Conservation (phyloP, 2,797 vertebrate genomes). For the Semaprochilodus insignis region DNA sequence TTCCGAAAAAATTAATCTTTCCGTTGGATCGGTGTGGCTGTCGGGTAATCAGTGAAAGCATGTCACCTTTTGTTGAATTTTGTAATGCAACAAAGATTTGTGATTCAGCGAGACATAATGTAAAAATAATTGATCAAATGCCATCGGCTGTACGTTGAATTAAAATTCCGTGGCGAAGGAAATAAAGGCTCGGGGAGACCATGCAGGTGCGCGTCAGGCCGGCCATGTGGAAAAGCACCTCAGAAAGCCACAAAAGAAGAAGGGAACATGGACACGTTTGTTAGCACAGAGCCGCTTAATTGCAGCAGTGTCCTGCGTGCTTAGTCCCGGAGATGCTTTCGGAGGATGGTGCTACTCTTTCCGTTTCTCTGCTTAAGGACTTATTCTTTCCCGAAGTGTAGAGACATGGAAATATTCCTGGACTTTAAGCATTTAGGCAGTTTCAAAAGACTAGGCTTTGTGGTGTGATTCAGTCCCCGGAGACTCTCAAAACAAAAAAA, state of each 20-base stretch:
- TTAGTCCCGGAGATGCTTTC: neutral
- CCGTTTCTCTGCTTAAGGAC: neutral
- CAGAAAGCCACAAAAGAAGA: constrained; percentile 7
- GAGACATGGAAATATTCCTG: neutral
- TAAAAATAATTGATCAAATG: constrained; percentile 63
- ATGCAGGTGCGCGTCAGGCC: constrained; percentile 73
- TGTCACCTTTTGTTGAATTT: constrained; percentile 74
- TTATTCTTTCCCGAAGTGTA: neutral
- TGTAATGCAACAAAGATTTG: constrained; percentile 63
- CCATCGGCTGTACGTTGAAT: constrained; percentile 61
- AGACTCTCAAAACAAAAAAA: neutral
- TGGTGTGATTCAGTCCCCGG: neutral
- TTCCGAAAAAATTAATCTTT: constrained; percentile 39
- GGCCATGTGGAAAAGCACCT: constrained; percentile 61
- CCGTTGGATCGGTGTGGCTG: constrained; percentile 28
- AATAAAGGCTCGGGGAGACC: constrained; percentile 64
- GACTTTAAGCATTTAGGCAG: neutral
- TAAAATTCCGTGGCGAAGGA: constrained; percentile 76
- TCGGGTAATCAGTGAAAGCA: constrained; percentile 66
- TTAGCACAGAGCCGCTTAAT: neutral
- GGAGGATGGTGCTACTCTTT: neutral
- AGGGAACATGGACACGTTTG: neutral
- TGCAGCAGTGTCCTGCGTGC: neutral
- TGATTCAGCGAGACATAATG: constrained; percentile 68
- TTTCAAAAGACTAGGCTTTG: neutral